Conservation (phyloP, 2,888 invertebrate genomes). For the Dysmachus trigonus region DNA sequence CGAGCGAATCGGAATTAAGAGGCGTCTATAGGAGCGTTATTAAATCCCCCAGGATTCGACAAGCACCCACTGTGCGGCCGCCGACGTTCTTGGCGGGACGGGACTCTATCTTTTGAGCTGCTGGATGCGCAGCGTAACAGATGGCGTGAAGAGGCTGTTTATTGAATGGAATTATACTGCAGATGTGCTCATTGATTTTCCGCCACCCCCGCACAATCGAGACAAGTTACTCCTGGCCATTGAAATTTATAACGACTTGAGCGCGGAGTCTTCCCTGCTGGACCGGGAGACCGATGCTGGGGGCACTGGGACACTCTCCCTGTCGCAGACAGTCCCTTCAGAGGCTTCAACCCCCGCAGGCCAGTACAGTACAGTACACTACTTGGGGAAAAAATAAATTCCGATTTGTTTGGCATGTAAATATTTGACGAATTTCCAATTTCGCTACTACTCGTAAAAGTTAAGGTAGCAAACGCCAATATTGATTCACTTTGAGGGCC, state of each 20-base stretch:
- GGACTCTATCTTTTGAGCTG: slow-evolving; percentile 13
- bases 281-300: neutral
- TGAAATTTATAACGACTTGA: neutral
- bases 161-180: slow-evolving; percentile 6
- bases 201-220: neutral
- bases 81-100: neutral
- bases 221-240: neutral
- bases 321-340: neutral
- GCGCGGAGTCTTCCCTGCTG: neutral
- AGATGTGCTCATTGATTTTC: neutral
- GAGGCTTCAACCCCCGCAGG: neutral
- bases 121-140: slow-evolving; percentile 21
- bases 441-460: neutral
- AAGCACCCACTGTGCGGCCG: neutral
- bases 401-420: neutral
- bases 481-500: neutral
- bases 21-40: slow-evolving; percentile 34
- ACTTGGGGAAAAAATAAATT: neutral
- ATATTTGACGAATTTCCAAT: neutral
- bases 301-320: neutral
- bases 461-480: neutral
- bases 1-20: slow-evolving; percentile 38
- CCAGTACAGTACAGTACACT: too few relatives aligned
- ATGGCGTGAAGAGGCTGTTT: slow-evolving; percentile 23
- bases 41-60: slow-evolving; percentile 35